Base-by-base conservation (phyloP, 2,113 vertebrate genomes). In the Platichthys flesus region DNA sequence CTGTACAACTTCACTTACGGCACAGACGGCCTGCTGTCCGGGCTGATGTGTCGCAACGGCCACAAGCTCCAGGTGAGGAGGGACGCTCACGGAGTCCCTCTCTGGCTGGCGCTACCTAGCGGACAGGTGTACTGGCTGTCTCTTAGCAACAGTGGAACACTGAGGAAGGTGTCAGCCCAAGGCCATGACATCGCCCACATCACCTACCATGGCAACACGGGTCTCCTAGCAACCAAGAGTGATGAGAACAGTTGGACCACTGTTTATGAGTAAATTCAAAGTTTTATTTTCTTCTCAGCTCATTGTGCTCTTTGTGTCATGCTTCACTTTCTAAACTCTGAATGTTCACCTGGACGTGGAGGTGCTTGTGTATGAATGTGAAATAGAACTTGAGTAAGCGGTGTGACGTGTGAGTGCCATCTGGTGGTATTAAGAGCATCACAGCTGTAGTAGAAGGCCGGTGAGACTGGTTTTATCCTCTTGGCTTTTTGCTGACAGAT, bases 191-290 rank as follows among this genome's bases (percentile, higher is more conserved):
- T 99, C 63, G 96, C 97, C 74, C 94, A 98, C 82, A 96, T 99
- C 95, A 97, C 97, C 2, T 99, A 98, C 81, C 96, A 97, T 55
- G 97, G 97, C 72, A 98, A 96, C 89, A 96, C 95, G 0, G 97
- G 97, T 82, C 96, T 98, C 89, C 93, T 98, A 81, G 96, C 97
- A 76, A 98, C 97, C 85, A 98, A 98, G 93, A 98, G 97, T 24
- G 96, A 99, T 45, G 97, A 99, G 89, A 98, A 99, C 20, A 97
- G 97, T 76, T 99, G 97, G 97, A 98, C 97, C 15, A 98, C 97
- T 1, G 96, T 98, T 79, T 99, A 98, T 76, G 97, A 98, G 97
- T 99, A 95, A 97, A 97, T 88, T 67, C 74, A 10, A 9, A 8
- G 15, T 60, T 65, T 82, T 5, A 23, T 56, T 40, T 51, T 60